Base-by-base conservation (phyloP, 2,888 invertebrate species). In the Trissolcus brochymenae region DNA sequence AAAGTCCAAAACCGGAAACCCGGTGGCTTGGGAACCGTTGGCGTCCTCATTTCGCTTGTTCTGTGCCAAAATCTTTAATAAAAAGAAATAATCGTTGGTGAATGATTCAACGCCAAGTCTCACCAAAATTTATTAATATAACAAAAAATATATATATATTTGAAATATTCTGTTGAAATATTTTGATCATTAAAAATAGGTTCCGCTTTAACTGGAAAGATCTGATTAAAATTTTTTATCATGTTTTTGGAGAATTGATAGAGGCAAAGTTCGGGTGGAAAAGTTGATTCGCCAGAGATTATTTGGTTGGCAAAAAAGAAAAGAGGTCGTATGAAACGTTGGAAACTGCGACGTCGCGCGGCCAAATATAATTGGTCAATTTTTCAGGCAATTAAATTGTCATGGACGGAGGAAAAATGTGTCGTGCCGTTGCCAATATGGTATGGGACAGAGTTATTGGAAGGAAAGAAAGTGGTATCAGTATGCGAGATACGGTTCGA, bases 401-500 rank as follows among this genome's bases (percentile, higher is more conserved):
- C 50, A 21, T 1, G 46, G 6, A 29, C 21, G 11, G 35, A 25
- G 53, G 60, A 77, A 72, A 72, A 68, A 78, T 53, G 57, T 61
- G 40, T 71, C 55, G 54, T 46, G 50, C n/a, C 55, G 72, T 72
- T 53, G 59, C 43, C 67, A 78, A 76, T 66, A 56, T 62, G 76
- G 71, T 64, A 55, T 35, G 7, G 74, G 67, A 71, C 62, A 53
- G 46, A 70, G 66, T 65, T 71, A 74, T 57, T 67, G 76, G 74
- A 68, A 77, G 76, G 74, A 77, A 67, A 60, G 71, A 71, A 85
- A 85, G 84, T 81, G 85, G 84, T 88, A 89, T 89, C 88, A 87
- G 89, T 88, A 89, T 89, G 89, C 89, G 86, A 86, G 87, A 82
- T 87, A 86, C 87, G 88, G 87, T 87, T 88, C 87, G 87, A 86